A percentile compares a stretch with the other conserved stretches of the same genome.
Evolutionary conservation across 1,140 invertebrate genomes (phyloP).

Genomic region (Nilaparvata lugens): DNA sequence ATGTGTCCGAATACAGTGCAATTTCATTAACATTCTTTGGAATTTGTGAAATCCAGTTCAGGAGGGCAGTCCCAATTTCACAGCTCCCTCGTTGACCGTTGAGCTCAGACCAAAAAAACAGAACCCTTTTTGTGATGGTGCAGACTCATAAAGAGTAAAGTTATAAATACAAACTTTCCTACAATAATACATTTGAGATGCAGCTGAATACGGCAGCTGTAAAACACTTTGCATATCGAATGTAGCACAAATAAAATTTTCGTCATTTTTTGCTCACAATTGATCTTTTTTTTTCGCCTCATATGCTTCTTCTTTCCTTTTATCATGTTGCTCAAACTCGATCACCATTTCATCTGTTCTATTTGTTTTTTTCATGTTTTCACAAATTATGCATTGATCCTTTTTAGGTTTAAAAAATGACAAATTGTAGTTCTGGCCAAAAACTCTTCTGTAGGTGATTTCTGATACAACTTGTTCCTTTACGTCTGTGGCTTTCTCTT

Average conservation of each 20-base stretch:
- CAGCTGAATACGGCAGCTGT: constrained; percentile 23
- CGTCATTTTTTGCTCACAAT: neutral
- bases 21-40: constrained; percentile 20
- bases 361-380: no score
- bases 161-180: constrained; percentile 26
- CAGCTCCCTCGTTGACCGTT: constrained; percentile 24
- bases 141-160: constrained; percentile 24
- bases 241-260: constrained; percentile 14
- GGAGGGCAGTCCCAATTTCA: constrained; percentile 20
- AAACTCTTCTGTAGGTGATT: neutral
- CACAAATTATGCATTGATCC: no score
- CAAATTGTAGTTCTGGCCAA: neutral
- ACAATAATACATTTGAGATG: constrained; percentile 25
- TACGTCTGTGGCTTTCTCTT: neutral
- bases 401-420: neutral
- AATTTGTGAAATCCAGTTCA: constrained; percentile 19
- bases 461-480: neutral
- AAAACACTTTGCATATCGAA: constrained; percentile 27
- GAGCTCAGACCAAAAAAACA: constrained; percentile 21
- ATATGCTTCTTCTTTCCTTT: no score
- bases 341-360: no score
- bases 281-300: constrained; percentile 7
- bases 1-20: constrained; percentile 30
- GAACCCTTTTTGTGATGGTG: neutral
- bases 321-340: no score